Percentiles rank a stretch among this genome's conserved stretches.
Evolutionary conservation across 2,113 vertebrate genomes (phyloP).

Genomic region (Tylochromis polylepis): DNA sequence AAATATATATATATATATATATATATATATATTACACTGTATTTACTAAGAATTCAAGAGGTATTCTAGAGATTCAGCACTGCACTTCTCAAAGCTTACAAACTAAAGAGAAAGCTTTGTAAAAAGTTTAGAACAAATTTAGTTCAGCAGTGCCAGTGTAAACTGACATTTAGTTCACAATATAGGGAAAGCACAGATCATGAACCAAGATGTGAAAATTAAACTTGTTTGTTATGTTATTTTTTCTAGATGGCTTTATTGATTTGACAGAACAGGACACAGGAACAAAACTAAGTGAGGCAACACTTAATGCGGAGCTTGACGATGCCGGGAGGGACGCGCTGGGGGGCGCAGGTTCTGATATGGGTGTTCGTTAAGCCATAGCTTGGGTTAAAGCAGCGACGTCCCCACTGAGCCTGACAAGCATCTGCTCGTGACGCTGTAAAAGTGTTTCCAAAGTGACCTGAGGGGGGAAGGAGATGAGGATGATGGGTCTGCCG

Average conservation of each 20-base stretch:
- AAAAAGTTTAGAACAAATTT: neutral
- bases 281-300: too few relatives aligned
- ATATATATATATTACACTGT: neutral
- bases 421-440: too few relatives aligned
- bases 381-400: too few relatives aligned
- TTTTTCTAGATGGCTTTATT: neutral
- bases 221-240: neutral
- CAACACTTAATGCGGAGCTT: too few relatives aligned
- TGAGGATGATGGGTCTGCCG: too few relatives aligned
- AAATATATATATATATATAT: neutral
- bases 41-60: neutral
- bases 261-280: neutral
- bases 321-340: too few relatives aligned
- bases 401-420: too few relatives aligned
- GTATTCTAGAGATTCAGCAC: neutral
- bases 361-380: too few relatives aligned
- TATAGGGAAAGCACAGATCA: neutral
- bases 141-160: neutral
- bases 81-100: neutral
- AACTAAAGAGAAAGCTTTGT: neutral
- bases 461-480: too few relatives aligned
- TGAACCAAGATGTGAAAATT: neutral
- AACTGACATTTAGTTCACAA: neutral
- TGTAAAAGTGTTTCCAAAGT: too few relatives aligned
- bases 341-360: too few relatives aligned